These are phyloP conservation scores for Drosophila pegasa DNA, from an alignment of 2,888 invertebrate genomes.

Conservation along the genomic window DNA sequence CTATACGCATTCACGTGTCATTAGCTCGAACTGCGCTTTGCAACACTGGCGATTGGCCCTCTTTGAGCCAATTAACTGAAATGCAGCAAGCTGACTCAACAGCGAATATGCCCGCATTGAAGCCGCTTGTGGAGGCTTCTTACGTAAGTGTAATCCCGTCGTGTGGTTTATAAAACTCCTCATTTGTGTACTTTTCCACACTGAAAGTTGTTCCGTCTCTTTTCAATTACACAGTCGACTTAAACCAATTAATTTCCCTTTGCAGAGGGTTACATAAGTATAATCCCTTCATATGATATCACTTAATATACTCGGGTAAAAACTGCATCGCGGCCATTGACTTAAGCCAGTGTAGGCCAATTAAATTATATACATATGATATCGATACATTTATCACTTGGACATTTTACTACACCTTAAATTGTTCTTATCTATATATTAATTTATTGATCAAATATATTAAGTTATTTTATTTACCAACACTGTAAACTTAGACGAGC, in stretches of 20 bases:
- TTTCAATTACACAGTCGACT: background rate
- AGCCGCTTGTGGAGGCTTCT: too few species aligned
- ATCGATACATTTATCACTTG: background rate
- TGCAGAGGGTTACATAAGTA: background rate
- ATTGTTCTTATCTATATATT: too few species aligned
- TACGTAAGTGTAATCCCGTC: slow-evolving; percentile 2
- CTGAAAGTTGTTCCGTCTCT: background rate
- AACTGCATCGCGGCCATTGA: background rate
- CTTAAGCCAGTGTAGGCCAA: background rate
- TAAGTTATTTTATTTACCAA: too few species aligned
- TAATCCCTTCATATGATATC: background rate
- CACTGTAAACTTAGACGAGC: too few species aligned
- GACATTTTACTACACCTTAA: too few species aligned
- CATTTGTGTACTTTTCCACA: background rate
- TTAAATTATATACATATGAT: background rate
- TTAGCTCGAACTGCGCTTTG: background rate
- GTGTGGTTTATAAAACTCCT: background rate
- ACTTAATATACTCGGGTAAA: background rate
- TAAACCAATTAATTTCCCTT: background rate
- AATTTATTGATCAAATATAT: too few species aligned
- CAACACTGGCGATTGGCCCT: background rate
- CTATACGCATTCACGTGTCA: background rate
- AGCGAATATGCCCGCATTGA: background rate
- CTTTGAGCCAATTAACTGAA: background rate
- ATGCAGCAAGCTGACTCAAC: background rate